Base-by-base conservation (phyloP, 2,113 vertebrate genomes). In the Aptenodytes patagonicus region DNA sequence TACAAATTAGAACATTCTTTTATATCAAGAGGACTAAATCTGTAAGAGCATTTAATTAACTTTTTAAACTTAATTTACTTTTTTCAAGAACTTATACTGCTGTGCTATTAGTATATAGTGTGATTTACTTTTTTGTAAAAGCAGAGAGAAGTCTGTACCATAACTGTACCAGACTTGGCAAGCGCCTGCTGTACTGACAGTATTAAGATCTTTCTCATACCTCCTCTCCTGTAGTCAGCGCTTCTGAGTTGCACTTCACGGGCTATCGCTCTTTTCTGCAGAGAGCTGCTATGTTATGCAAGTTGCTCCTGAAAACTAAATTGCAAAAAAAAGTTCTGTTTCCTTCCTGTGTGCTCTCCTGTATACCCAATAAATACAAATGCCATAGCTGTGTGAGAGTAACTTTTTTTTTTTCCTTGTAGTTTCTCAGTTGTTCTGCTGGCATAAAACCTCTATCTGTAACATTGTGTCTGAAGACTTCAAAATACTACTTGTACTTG, bases 361-460 rank as follows among this genome's bases (percentile, higher is more conserved):
- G 6, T 64, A n/a, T 49, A 77, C 29, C 32, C 6, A 58, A 9
- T 25, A 66, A 84, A 61, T 40, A 46, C 6, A 79, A 84, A 70
- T 10, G 5, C 17, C 0, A 0, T 38, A 47, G 32, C 22, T 68
- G 15, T 42, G 38, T 5, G 4, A n/a, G 78, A 32, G 25, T 52
- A 9, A 7, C 9, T 66, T 61, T 19, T 52, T 26, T 46, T 36
- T 26, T 44, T 28, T 22, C 26, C 17, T 77, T 81, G 10, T 62
- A 4, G 28, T 44, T 95, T 86, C 54, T 83, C 54, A 61, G 0
- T 61, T 60, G 40, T 15, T 92, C 21, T 80, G 31, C 54, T 95
- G 46, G 46, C 46, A 18, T 70, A 62, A 90, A 83, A 52, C 70
- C 25, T 60, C 32, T 49, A 0, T 29, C 10, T 44, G 6, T 36